A percentile compares a stretch with the other conserved stretches of the same genome.
These are phyloP conservation scores for Formica exsecta DNA, from an alignment of 1,140 invertebrate genomes.

Conservation along the genomic window DNA sequence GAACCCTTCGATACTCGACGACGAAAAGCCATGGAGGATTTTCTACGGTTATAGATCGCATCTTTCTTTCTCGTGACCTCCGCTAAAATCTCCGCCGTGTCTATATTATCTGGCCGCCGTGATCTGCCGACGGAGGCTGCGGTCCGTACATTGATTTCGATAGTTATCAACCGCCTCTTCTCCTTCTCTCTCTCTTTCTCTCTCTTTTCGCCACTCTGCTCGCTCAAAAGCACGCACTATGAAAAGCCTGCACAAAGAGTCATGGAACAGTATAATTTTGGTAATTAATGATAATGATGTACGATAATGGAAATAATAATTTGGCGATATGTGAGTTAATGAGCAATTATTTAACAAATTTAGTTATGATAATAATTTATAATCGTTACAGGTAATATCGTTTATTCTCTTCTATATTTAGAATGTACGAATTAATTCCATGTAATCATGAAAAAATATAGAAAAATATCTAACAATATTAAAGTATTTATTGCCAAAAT, in stretches of 20 bases:
- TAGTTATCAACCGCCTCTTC: constrained; percentile 47
- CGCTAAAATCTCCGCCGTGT: constrained; percentile 62
- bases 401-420: not conserved
- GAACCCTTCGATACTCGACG: constrained; percentile 36
- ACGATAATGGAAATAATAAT: constrained; percentile 59
- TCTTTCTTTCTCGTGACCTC: constrained; percentile 59
- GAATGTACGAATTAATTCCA: not conserved
- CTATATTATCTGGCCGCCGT: constrained; percentile 52
- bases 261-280: constrained; percentile 44
- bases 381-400: constrained; percentile 32
- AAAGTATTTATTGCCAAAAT: not conserved
- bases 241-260: constrained; percentile 28
- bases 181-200: not conserved
- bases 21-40: constrained; percentile 61
- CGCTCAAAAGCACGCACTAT: constrained; percentile 19
- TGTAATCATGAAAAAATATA: not conserved
- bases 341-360: constrained; percentile 56
- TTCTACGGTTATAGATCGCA: constrained; percentile 64
- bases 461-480: not conserved
- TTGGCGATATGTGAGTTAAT: constrained; percentile 34
- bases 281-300: constrained; percentile 58
- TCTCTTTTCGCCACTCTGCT: not conserved
- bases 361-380: constrained; percentile 52
- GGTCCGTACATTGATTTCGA: constrained; percentile 64
- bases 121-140: constrained; percentile 65